Evolutionary conservation across 2,888 invertebrate genomes (phyloP).

Genomic region (Pteria penguin): DNA sequence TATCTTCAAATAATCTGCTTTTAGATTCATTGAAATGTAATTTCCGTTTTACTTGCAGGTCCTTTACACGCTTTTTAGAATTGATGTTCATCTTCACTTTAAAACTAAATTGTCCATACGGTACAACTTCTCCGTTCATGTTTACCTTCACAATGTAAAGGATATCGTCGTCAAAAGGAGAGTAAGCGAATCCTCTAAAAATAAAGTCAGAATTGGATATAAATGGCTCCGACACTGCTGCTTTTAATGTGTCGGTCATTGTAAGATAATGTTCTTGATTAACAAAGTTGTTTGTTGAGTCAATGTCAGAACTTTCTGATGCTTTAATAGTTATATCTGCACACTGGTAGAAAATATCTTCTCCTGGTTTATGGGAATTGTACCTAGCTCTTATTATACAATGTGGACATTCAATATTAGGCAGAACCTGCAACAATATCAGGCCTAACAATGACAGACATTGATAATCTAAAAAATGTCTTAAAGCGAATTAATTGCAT

Average conservation of each 20-base stretch:
- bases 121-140: not conserved
- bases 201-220: not conserved
- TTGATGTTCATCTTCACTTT: slow-evolving; percentile 38
- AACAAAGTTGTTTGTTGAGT: not conserved
- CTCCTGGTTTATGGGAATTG: slow-evolving; percentile 66
- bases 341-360: slow-evolving; percentile 63
- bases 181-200: slow-evolving; percentile 51
- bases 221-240: not conserved
- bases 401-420: slow-evolving; percentile 58
- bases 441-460: no score
- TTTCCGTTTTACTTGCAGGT: not conserved
- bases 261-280: not conserved
- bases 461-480: no score
- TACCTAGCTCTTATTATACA: slow-evolving; percentile 62
- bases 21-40: not conserved
- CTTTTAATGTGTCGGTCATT: not conserved
- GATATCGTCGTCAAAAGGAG: slow-evolving; percentile 46
- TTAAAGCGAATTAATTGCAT: no score
- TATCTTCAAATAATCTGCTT: not conserved
- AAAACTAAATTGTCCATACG: slow-evolving; percentile 41
- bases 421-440: slow-evolving; percentile 57
- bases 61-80: not conserved
- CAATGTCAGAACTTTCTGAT: not conserved
- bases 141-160: slow-evolving; percentile 21
- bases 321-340: slow-evolving; percentile 52